These are phyloP conservation scores for Etheostoma nigrum DNA, from an alignment of 2,797 vertebrate species.

Conservation along the genomic window DNA sequence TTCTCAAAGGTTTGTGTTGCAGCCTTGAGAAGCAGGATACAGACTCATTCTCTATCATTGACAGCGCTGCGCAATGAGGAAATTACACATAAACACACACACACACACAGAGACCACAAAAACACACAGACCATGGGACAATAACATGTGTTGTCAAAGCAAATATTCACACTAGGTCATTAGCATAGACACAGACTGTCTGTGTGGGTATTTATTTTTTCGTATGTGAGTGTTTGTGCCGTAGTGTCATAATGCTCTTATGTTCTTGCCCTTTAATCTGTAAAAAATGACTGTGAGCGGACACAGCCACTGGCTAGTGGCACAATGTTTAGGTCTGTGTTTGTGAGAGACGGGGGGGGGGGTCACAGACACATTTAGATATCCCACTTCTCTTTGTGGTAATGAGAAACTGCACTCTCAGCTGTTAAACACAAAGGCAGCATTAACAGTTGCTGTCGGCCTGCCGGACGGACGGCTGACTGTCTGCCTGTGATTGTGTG, in stretches of 20 bases:
- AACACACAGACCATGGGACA: slow-evolving; percentile 44
- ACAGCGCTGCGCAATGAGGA: slow-evolving; percentile 52
- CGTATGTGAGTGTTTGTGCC: slow-evolving; percentile 14
- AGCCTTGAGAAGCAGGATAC: slow-evolving; percentile 45
- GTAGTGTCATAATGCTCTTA: slow-evolving; percentile 16
- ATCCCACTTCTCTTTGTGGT: slow-evolving; percentile 84
- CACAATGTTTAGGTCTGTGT: slow-evolving; percentile 57
- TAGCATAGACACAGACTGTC: slow-evolving; percentile 44
- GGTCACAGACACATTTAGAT: slow-evolving; percentile 72
- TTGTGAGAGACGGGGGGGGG: slow-evolving; percentile 34
- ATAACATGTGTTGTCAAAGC: slow-evolving; percentile 71
- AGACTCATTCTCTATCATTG: slow-evolving; percentile 76
- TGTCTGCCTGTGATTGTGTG: slow-evolving; percentile 30
- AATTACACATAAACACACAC: slow-evolving; percentile 60
- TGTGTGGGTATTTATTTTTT: slow-evolving; percentile 31
- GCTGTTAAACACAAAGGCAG: slow-evolving; percentile 79
- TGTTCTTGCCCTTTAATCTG: slow-evolving; percentile 56
- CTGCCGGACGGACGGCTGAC: slow-evolving; percentile 37
- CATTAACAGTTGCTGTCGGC: slow-evolving; percentile 57
- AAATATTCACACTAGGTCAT: slow-evolving; percentile 68
- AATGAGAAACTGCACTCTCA: slow-evolving; percentile 83
- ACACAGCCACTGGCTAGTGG: slow-evolving; percentile 34
- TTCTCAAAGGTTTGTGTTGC: slow-evolving; percentile 31
- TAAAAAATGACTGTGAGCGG: slow-evolving; percentile 35
- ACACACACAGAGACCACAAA: slow-evolving; percentile 20